These are phyloP conservation scores for Diuraphis noxia DNA, from an alignment of 1,140 invertebrate genomes.

Conservation along the genomic window DNA sequence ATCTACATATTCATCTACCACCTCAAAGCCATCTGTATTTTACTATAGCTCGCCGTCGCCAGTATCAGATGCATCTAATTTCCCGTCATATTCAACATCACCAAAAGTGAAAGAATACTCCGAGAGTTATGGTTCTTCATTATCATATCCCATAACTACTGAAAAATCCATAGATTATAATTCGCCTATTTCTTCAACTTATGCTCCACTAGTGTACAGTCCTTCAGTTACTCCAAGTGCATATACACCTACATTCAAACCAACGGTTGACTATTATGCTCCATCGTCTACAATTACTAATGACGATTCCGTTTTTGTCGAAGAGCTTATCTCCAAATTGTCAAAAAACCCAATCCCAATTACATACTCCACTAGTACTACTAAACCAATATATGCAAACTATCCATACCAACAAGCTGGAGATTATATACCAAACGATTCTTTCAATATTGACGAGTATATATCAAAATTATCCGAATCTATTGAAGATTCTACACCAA, in stretches of 20 bases:
- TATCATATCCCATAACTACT: background rate
- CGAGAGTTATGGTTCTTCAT: background rate
- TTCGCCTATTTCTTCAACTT: background rate
- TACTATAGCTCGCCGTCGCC: background rate
- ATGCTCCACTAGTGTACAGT: background rate
- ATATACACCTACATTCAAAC: background rate
- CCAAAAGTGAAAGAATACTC: background rate
- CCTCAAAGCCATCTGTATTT: background rate
- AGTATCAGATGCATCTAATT: background rate
- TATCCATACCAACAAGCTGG: background rate
- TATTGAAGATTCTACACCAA: background rate
- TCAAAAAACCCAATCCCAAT: background rate
- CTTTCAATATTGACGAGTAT: constrained; percentile 21
- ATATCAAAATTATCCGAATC: background rate
- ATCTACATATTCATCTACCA: background rate
- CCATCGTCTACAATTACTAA: background rate
- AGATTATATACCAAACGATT: constrained; percentile 26
- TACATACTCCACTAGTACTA: background rate
- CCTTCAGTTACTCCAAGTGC: background rate
- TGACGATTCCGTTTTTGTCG: background rate
- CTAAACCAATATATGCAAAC: background rate
- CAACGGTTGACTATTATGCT: constrained; percentile 27
- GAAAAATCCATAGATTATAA: background rate
- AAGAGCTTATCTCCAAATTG: background rate
- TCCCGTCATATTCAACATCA: background rate